Evolutionary conservation across 2,797 vertebrate species (phyloP).

Genomic region (Poecilia velifera): DNA sequence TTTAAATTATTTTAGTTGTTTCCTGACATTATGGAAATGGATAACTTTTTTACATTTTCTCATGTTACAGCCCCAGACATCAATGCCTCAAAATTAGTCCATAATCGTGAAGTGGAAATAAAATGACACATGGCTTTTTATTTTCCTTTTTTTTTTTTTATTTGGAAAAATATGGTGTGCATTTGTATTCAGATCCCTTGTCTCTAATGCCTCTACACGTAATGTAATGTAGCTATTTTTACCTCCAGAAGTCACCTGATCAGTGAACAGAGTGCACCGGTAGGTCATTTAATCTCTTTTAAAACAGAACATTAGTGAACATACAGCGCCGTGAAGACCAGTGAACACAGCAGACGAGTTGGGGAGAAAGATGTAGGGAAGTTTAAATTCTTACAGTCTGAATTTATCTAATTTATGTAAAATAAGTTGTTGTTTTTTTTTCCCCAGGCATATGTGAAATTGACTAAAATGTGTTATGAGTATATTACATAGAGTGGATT

Average conservation of each 20-base stretch:
- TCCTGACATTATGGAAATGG: not conserved
- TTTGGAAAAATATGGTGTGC: not conserved
- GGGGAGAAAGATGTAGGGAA: not conserved
- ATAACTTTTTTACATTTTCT: not conserved
- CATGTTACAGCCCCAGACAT: not conserved
- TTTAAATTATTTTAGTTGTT: slow-evolving; percentile 10
- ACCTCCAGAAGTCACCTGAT: not conserved
- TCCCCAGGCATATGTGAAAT: no score
- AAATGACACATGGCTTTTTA: not conserved
- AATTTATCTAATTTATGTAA: not conserved
- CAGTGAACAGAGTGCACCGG: not conserved
- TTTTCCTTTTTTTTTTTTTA: not conserved
- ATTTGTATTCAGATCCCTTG: not conserved
- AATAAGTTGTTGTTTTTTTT: no score
- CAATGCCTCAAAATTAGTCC: not conserved
- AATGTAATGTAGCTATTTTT: not conserved
- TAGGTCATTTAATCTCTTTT: not conserved
- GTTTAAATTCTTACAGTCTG: not conserved
- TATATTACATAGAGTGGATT: not conserved
- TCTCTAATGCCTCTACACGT: not conserved
- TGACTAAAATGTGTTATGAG: not conserved
- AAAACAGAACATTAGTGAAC: not conserved
- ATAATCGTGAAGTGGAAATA: not conserved
- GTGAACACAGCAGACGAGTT: not conserved
- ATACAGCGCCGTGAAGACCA: not conserved